Conservation (phyloP, 2,888 invertebrate species). For the Pristionchus arcanus region DNA sequence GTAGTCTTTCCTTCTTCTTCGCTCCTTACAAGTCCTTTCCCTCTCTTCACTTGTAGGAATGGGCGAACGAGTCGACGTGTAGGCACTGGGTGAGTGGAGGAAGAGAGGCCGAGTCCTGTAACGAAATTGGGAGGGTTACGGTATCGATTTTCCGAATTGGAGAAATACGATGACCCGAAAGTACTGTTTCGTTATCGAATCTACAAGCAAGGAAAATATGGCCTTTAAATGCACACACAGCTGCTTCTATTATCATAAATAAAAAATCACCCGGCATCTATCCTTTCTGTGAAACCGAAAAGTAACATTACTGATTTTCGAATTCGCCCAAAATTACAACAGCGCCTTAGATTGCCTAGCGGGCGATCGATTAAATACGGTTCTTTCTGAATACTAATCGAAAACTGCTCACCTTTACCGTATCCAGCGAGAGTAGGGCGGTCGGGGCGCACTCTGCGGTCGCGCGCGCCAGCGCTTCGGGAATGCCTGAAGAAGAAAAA, state of each 20-base stretch:
- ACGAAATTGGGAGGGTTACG: not conserved
- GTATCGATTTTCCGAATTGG: too few relatives aligned
- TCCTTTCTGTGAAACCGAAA: not conserved
- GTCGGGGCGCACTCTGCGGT: not conserved
- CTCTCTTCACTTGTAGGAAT: conserved; percentile 39
- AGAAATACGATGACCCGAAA: too few relatives aligned
- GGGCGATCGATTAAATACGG: not conserved
- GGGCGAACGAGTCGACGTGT: conserved; percentile 41
- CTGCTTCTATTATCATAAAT: not conserved
- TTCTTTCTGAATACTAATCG: not conserved
- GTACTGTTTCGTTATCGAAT: not conserved
- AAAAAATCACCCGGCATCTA: not conserved
- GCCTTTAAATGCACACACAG: too few relatives aligned
- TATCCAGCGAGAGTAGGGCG: conserved; percentile 38
- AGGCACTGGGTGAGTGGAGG: conserved; percentile 3
- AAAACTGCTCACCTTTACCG: conserved; percentile 24
- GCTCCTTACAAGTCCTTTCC: not conserved
- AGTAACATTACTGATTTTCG: not conserved
- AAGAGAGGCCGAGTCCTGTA: conserved; percentile 10
- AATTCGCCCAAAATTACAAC: not conserved
- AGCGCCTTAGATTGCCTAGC: too few relatives aligned
- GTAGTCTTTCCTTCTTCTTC: not conserved
- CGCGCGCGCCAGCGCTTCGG: conserved; percentile 33
- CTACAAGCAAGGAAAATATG: not conserved
- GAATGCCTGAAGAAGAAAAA: not conserved